Conservation (phyloP, 2,888 invertebrate species). For the Hipparchia sbordonii region DNA sequence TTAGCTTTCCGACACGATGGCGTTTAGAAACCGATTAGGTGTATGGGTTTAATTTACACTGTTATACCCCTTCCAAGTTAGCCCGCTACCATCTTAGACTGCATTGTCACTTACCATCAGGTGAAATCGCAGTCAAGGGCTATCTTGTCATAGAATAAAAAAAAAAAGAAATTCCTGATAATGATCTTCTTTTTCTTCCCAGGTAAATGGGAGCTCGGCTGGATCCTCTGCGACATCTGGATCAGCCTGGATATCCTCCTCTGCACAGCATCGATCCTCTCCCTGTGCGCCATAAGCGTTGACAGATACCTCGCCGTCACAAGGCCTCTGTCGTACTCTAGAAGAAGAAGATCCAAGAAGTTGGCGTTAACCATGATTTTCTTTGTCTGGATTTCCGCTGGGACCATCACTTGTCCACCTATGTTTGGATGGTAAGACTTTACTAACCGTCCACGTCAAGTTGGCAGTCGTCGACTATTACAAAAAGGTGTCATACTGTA, state of each 20-base stretch:
- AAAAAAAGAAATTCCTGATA: too few species aligned
- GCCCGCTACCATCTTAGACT: too few species aligned
- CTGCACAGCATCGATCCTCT: constrained; percentile 96
- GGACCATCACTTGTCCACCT: constrained; percentile 96
- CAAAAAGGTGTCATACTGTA: too few species aligned
- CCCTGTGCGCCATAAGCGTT: constrained; percentile 95
- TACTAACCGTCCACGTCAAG: constrained; percentile 57
- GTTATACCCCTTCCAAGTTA: too few species aligned
- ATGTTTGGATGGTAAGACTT: constrained; percentile 96
- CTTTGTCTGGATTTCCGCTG: constrained; percentile 94
- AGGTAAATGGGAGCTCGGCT: constrained; percentile 95
- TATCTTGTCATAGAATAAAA: too few species aligned
- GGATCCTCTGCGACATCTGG: constrained; percentile 95
- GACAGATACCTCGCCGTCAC: constrained; percentile 97
- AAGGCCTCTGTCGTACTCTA: constrained; percentile 95
- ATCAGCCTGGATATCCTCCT: constrained; percentile 96
- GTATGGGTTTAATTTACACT: too few species aligned
- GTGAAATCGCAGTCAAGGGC: too few species aligned
- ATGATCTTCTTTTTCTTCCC: constrained; percentile 39
- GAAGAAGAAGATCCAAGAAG: constrained; percentile 92
- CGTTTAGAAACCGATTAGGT: too few species aligned
- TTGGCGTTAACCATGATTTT: constrained; percentile 93
- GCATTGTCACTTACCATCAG: too few species aligned
- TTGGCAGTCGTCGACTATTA: too few species aligned
- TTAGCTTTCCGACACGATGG: too few species aligned